Percentiles rank a stretch among this genome's conserved stretches.
phyloP scores from a whole-genome alignment of 2,797 vertebrate genomes.

The Ceyx erithaca region DNA sequence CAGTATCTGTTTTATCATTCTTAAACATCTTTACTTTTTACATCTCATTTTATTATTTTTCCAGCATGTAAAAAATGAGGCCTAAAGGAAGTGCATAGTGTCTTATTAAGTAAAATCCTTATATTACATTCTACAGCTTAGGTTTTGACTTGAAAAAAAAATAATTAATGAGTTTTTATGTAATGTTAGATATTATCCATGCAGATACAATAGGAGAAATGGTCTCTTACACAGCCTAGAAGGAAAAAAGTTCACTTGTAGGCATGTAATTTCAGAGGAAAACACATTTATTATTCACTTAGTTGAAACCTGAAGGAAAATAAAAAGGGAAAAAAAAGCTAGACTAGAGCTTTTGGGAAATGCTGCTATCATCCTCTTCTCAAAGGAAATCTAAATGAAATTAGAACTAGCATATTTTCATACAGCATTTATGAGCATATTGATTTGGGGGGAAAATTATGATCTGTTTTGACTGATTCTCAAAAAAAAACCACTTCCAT shows the following conservation, averaged over 20 bases:
- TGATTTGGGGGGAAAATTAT: neutral
- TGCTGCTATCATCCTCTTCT: neutral
- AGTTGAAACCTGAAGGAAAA: conserved; percentile 45
- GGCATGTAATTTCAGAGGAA: conserved; percentile 52
- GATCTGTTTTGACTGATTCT: conserved; percentile 22
- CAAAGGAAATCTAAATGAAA: conserved; percentile 49
- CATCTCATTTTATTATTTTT: neutral
- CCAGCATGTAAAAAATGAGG: neutral
- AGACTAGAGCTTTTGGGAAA: conserved; percentile 6
- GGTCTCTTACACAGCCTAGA: conserved; percentile 14
- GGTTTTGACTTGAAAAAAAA: neutral
- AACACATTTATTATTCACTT: conserved; percentile 62
- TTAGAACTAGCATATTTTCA: conserved; percentile 22
- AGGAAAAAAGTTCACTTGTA: conserved; percentile 37
- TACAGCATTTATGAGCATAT: neutral
- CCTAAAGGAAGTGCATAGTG: neutral
- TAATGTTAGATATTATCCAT: conserved; percentile 44
- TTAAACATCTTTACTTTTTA: neutral
- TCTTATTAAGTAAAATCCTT: conserved; percentile 22
- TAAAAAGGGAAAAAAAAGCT: neutral
- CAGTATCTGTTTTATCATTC: neutral
- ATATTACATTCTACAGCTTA: neutral
- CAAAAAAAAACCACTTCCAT: neutral
- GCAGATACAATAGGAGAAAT: conserved; percentile 38
- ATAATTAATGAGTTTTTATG: conserved; percentile 22